Base-by-base conservation (phyloP, 2,113 vertebrate genomes). In the Alaudala cheleensis region DNA sequence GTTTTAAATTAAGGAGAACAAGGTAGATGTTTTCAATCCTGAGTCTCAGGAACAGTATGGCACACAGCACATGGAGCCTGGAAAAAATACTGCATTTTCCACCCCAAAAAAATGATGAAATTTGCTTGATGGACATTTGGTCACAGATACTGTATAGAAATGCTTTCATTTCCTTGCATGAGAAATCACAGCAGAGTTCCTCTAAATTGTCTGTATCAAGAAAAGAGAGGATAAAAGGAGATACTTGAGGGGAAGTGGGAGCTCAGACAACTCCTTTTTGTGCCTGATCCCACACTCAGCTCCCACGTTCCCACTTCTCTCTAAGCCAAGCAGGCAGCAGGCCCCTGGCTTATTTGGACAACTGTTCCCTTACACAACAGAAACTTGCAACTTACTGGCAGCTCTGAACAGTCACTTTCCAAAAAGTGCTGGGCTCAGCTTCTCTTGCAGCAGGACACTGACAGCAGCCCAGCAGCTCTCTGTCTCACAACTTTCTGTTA, bases 301-400 rank as follows among this genome's bases (percentile, higher is more conserved):
- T 92, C 90, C 88, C 79, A 86, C 2, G 0, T 74, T 81, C 70
- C 37, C 5, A 1, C 50, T 89, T 85, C 54, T 92, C 74, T 74
- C 53, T 29, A 67, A 44, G 60, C 76, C 60, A 72, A 56, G 28
- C 42, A 83, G 69, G 62, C 69, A 88, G 69, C 61, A 92, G 70
- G 56, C 17, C 73, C 28, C 73, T 79, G 65, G 92, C 81, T 95
- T 92, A 90, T 93, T 86, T 71, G 74, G 79, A 88, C 81, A 93
- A 93, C 69, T 45, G 23, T 50, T 76, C 81, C n/a, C 60, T 95
- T 91, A 67, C 45, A 79, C 57, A 91, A 91, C 74, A 93, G 70
- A 80, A 95, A 64, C 44, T 86, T 83, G 56, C 49, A 94, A 71
- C 39, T 73, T 90, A 78, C 1, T 93, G 81, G 79, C 93, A 95